Percentiles rank a stretch among this genome's conserved stretches.
Conservation (phyloP, 1,140 invertebrate genomes). For the Yoshiicerus persimilis region DNA sequence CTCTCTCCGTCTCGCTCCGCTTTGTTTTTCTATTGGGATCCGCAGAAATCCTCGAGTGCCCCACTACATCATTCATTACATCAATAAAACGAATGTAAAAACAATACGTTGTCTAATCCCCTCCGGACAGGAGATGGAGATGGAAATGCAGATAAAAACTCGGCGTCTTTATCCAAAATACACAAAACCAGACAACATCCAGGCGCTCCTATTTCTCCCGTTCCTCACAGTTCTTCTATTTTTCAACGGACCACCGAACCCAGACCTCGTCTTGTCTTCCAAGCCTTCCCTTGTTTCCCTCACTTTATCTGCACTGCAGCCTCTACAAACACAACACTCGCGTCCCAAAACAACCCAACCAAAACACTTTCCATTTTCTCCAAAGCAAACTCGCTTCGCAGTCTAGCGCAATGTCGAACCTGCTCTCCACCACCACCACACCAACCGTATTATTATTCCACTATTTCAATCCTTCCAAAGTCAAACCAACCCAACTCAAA, state of each 20-base stretch:
- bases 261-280: background rate
- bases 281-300: background rate
- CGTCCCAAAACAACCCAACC: too few relatives aligned
- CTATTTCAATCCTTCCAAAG: too few relatives aligned
- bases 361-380: too few relatives aligned
- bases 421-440: too few relatives aligned
- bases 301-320: too few relatives aligned
- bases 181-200: background rate
- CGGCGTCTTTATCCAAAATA: slow-evolving; percentile 1
- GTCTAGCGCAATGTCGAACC: too few relatives aligned
- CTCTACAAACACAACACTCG: too few relatives aligned
- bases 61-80: slow-evolving; percentile 20
- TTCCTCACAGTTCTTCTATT: background rate
- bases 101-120: slow-evolving; percentile 14
- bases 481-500: too few relatives aligned
- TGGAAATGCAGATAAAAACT: slow-evolving; percentile 8
- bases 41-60: slow-evolving; percentile 12
- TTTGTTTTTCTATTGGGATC: background rate
- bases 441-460: too few relatives aligned
- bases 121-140: background rate
- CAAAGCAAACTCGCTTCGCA: too few relatives aligned
- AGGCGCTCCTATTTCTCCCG: background rate
- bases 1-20: background rate
- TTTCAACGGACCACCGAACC: background rate
- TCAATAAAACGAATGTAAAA: slow-evolving; percentile 18